Conservation (phyloP, 2,113 vertebrate genomes). For the Mormyrus iriodes region DNA sequence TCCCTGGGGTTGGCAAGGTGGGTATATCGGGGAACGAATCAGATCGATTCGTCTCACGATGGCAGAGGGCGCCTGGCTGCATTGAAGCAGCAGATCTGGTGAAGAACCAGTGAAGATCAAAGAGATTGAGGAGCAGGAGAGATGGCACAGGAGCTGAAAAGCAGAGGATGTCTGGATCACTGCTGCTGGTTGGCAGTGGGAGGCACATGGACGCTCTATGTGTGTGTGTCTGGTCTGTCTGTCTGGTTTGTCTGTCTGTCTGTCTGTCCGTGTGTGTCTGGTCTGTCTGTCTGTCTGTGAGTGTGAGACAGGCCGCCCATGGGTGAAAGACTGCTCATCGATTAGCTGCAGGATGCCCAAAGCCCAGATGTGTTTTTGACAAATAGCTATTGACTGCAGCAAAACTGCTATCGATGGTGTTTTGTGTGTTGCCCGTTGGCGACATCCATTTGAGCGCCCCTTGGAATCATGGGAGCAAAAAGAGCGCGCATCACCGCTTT, state of each 20-base stretch:
- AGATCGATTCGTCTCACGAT: too few relatives aligned
- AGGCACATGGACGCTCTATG: not conserved
- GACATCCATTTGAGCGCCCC: not conserved
- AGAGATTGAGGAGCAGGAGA: too few relatives aligned
- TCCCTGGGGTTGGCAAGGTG: too few relatives aligned
- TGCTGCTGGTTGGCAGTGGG: too few relatives aligned
- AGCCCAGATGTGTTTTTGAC: not conserved
- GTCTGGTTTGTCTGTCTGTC: too few relatives aligned
- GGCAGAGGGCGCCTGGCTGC: too few relatives aligned
- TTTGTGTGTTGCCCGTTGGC: not conserved
- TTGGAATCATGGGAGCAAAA: not conserved
- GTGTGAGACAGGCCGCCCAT: not conserved
- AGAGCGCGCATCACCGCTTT: not conserved
- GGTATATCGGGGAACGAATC: too few relatives aligned
- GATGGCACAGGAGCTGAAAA: too few relatives aligned
- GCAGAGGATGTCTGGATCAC: too few relatives aligned
- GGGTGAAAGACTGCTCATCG: not conserved
- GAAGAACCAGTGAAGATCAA: too few relatives aligned
- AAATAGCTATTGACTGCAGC: not conserved
- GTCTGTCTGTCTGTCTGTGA: not conserved
- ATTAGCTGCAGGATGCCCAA: not conserved
- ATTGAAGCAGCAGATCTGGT: too few relatives aligned
- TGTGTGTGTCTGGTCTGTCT: not conserved
- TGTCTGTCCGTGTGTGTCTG: too few relatives aligned
- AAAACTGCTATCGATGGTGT: not conserved